phyloP scores from a whole-genome alignment of 2,888 invertebrate genomes.

The Phyllotreta cruciferae region DNA sequence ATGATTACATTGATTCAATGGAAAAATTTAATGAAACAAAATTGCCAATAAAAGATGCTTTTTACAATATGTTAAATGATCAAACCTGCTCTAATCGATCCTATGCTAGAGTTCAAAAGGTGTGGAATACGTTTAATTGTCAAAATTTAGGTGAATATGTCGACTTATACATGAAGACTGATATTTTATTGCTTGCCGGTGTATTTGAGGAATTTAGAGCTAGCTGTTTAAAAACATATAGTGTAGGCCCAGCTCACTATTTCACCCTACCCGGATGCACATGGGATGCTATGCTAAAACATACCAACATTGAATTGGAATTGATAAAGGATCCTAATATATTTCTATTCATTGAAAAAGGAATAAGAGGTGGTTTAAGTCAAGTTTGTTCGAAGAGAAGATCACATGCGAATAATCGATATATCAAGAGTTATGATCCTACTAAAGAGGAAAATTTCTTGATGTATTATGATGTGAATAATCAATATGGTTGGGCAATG shows the following conservation, averaged over 20 bases:
- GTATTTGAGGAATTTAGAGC: neutral
- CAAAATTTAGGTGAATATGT: slow-evolving; percentile 32
- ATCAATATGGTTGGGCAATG: slow-evolving; percentile 44
- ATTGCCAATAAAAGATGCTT: slow-evolving; percentile 9
- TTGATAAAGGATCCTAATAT: slow-evolving; percentile 52
- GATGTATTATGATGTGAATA: slow-evolving; percentile 40
- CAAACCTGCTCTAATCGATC: slow-evolving; percentile 21
- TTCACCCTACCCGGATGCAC: slow-evolving; percentile 51
- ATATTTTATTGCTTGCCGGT: slow-evolving; percentile 27
- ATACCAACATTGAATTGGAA: slow-evolving; percentile 48
- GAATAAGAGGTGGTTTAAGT: slow-evolving; percentile 17
- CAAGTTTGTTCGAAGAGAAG: slow-evolving; percentile 24
- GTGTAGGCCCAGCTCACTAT: slow-evolving; percentile 37
- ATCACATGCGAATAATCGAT: slow-evolving; percentile 47
- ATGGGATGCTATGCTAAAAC: slow-evolving; percentile 51
- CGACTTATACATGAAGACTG: slow-evolving; percentile 27
- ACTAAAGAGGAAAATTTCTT: slow-evolving; percentile 42
- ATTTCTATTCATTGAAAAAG: slow-evolving; percentile 35
- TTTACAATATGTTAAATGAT: slow-evolving; percentile 19
- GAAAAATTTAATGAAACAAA: slow-evolving; percentile 12
- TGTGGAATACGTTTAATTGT: slow-evolving; percentile 29
- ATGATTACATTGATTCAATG: slow-evolving; percentile 27
- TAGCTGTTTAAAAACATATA: slow-evolving; percentile 3
- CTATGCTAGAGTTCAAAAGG: slow-evolving; percentile 19
- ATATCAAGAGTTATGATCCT: slow-evolving; percentile 47